Base-by-base conservation (phyloP, 2,113 vertebrate species). In the Forbesichthys agassizii region DNA sequence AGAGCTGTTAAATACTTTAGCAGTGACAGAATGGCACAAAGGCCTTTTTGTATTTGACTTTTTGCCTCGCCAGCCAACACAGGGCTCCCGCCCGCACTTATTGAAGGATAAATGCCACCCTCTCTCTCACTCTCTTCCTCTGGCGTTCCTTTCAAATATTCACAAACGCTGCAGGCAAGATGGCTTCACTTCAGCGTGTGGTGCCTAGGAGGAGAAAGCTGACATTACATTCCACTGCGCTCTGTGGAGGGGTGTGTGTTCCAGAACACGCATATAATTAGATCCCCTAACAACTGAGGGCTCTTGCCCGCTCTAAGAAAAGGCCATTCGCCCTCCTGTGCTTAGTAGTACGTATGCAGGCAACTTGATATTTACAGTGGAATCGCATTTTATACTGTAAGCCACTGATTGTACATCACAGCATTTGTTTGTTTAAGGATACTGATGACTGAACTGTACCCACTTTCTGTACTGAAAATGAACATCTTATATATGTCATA, bases 81-180 rank as follows among this genome's bases (percentile, higher is more conserved):
- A 13, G 14, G 14, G n/a, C 14, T 18, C 18, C 14, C 0, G 53
- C 16, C 58, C 48, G 55, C 69, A 58, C 56, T 69, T 75, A 65
- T 78, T 81, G 73, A 86, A 84, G 81, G 68, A 78, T 71, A 83
- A 83, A 85, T 65, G 76, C 74, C 73, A 61, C 67, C 71, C 62
- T 71, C 52, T 53, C 79, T 69, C 64, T 71, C 57, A 54, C 83
- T 10, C n/a, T n/a, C n/a, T n/a, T 79, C 87, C 88, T 83, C 52
- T 33, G 84, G 88, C 88, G 48, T 64, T 75, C 58, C 83, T 83
- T 89, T 90, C 67, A 90, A 89, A 90, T 85, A 88, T 88, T 89
- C 81, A 86, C 70, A 84, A 86, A 79, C 0, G 87, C 88, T 85
- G 71, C 81, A 73, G 89, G 90, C 84, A 2, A 88, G 69, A 59